Evolutionary conservation across 2,113 vertebrate species (phyloP).

Genomic region (Lamprotornis superbus): DNA sequence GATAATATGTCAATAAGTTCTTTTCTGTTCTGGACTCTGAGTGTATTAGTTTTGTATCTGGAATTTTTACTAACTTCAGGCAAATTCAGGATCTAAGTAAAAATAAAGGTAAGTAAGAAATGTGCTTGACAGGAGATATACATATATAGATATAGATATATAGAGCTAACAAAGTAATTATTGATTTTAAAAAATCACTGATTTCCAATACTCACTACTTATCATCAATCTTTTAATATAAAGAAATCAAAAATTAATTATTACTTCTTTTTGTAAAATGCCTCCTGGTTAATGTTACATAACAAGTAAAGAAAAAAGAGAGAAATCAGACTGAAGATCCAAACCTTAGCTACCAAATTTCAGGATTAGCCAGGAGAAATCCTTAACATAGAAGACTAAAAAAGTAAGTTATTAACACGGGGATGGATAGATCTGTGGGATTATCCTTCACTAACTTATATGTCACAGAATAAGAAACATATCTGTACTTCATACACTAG

Average conservation of each 20-base stretch:
- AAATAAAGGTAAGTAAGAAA: neutral
- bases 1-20: conserved; percentile 80
- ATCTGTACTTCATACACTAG: neutral
- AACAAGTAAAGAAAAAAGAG: neutral
- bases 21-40: conserved; percentile 86
- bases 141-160: neutral
- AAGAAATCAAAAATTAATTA: neutral
- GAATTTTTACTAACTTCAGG: conserved; percentile 74
- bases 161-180: neutral
- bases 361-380: neutral
- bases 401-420: neutral
- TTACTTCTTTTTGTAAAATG: neutral
- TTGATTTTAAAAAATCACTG: neutral
- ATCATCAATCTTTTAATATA: neutral
- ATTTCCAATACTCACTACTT: neutral
- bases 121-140: neutral
- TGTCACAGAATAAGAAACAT: neutral
- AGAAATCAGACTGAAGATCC: neutral
- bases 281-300: neutral
- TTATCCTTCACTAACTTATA: neutral
- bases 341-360: neutral
- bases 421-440: neutral
- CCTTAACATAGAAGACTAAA: neutral
- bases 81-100: conserved; percentile 83
- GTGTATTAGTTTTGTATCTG: conserved; percentile 85